phyloP scores from a whole-genome alignment of 2,113 vertebrate species.

The Salvelinus namaycush region DNA sequence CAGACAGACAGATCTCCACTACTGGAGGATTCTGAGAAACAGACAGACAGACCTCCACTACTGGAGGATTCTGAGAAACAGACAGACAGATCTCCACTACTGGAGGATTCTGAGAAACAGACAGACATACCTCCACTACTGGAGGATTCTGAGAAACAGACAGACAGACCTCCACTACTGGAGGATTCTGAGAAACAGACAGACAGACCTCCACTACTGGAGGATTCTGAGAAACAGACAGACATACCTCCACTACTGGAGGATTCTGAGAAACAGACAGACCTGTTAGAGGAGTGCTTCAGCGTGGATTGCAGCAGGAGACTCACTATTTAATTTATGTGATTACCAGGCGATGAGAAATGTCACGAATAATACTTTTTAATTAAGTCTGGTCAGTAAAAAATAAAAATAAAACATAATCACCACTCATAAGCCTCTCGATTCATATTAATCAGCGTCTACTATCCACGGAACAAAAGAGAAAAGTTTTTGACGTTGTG shows the following conservation, averaged over 20 bases:
- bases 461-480: conserved; percentile 33
- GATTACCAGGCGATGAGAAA: conserved; percentile 1
- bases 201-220: not conserved
- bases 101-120: too few species aligned
- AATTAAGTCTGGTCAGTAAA: conserved; percentile 45
- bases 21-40: too few species aligned
- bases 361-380: not conserved
- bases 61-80: too few species aligned
- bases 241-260: not conserved
- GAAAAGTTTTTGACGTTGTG: conserved; percentile 16
- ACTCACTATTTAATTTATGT: not conserved
- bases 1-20: too few species aligned
- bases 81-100: too few species aligned
- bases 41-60: too few species aligned
- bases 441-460: conserved; percentile 51
- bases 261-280: not conserved
- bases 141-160: too few species aligned
- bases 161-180: too few species aligned
- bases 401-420: conserved; percentile 40
- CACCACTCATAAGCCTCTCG: conserved; percentile 20
- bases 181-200: too few species aligned
- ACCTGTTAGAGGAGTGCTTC: conserved; percentile 8
- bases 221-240: too few species aligned
- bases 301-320: not conserved
- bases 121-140: too few species aligned